Base-by-base conservation (phyloP, 2,888 invertebrate species). In the Cantharis nigra region DNA sequence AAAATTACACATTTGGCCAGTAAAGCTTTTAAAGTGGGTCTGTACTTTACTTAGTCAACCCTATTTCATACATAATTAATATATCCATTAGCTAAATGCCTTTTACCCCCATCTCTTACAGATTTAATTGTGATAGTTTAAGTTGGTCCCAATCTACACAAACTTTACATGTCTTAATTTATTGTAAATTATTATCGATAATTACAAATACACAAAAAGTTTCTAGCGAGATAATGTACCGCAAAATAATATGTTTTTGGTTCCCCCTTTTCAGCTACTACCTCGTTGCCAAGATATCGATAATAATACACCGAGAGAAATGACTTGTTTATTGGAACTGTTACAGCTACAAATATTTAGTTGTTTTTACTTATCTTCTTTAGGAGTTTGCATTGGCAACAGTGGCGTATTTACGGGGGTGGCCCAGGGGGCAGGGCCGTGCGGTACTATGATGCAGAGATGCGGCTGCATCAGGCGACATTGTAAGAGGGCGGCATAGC, bases 11-110 rank as follows among this genome's bases (percentile, higher is more conserved):
- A 67, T 67, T 67, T 67, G 65, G 65, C 23, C 65, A 67, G 65
- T 26, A 23, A 67, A 67, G 65, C 65, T 67, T 67, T 67, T 67
- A 67, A 67, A 67, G 65, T 67, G 18, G 65, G 65, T 67, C 65
- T 67, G 65, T 67, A 67, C 65, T 67, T 67, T 67, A 67, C 65
- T 67, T 67, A 67, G 65, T 23, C 65, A 67, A 67, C 65, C 65
- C 65, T 74, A 74, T 74, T 74, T 74, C 70, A 70, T 69, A 74
- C 62, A 74, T 70, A 74, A 74, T 69, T 69, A 63, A 62, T 72
- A 30, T 26, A 72, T 63, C 64, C 72, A 63, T 30, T 28, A 62
- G 30, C 64, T 62, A 63, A 64, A 30, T 72, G 63, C 64, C 64
- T 72, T 72, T 63, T 20, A 72, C 62, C 23, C 63, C 64, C 75